phyloP scores from a whole-genome alignment of 2,888 invertebrate genomes.

The Mythimna loreyi region DNA sequence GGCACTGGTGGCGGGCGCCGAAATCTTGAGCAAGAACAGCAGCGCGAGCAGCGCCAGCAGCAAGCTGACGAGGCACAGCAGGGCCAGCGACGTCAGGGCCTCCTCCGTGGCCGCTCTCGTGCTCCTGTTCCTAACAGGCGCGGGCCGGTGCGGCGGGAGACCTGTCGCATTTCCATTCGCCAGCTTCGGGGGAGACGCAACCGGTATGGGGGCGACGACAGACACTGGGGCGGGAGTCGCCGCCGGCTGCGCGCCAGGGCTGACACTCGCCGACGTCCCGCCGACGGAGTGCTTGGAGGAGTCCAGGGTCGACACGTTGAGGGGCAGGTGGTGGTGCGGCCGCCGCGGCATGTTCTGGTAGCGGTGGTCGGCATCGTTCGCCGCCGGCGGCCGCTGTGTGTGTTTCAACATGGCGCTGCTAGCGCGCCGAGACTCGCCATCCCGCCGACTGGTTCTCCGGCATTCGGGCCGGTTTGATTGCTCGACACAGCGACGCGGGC shows the following conservation, averaged over 20 bases:
- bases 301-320: constrained; percentile 93
- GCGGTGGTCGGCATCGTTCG: constrained; percentile 89
- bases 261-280: constrained; percentile 90
- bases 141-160: constrained; percentile 77
- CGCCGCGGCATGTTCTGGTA: constrained; percentile 91
- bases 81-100: constrained; percentile 95
- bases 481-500: constrained; percentile 71
- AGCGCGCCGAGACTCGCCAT: constrained; percentile 85
- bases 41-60: constrained; percentile 95
- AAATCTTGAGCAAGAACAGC: constrained; percentile 96
- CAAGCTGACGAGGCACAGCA: constrained; percentile 96
- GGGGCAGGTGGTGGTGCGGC: constrained; percentile 92
- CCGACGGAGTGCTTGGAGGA: constrained; percentile 92
- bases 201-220: constrained; percentile 77
- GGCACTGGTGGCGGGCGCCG: constrained; percentile 92
- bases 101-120: constrained; percentile 90
- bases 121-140: constrained; percentile 79
- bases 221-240: constrained; percentile 72
- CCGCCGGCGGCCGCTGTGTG: constrained; percentile 91
- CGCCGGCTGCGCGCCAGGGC: constrained; percentile 88
- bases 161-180: constrained; percentile 91
- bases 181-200: constrained; percentile 85
- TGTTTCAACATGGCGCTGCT: constrained; percentile 93
- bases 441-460: constrained; percentile 84
- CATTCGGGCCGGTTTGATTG: constrained; percentile 79